phyloP scores from a whole-genome alignment of 1,140 invertebrate genomes.

The Aethina tumida region DNA sequence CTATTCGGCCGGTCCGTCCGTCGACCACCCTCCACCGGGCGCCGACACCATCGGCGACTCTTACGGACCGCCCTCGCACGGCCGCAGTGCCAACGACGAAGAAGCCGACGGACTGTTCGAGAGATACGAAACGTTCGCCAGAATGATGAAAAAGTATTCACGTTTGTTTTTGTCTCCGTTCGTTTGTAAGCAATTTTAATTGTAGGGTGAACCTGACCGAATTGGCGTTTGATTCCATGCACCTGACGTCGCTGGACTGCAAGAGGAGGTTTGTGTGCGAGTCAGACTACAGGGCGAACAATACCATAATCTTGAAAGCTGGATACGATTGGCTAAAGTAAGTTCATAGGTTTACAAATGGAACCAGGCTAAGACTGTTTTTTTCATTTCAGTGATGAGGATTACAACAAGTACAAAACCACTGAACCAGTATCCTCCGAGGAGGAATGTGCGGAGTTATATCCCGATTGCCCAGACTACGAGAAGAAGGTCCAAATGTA shows the following conservation, averaged over 20 bases:
- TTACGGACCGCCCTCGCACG: no score
- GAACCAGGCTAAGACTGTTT: neutral
- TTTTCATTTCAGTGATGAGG: slow-evolving; percentile 24
- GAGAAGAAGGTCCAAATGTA: neutral
- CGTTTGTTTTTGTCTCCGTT: neutral
- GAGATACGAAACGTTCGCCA: no score
- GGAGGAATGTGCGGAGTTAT: slow-evolving; percentile 23
- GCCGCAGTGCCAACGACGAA: slow-evolving; percentile 1
- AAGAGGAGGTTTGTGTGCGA: slow-evolving; percentile 31
- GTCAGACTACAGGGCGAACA: slow-evolving; percentile 21
- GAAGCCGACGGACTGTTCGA: no score
- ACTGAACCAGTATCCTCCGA: slow-evolving; percentile 14
- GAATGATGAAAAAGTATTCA: no score
- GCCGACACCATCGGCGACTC: neutral
- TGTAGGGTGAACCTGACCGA: slow-evolving; percentile 30
- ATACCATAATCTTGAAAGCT: slow-evolving; percentile 17
- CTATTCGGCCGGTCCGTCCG: neutral
- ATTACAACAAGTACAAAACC: slow-evolving; percentile 25
- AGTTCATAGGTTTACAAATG: slow-evolving; percentile 2
- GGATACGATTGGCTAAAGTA: slow-evolving; percentile 26
- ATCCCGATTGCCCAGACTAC: slow-evolving; percentile 18
- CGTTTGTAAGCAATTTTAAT: slow-evolving; percentile 3
- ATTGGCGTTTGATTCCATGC: slow-evolving; percentile 26
- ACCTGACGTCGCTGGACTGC: slow-evolving; percentile 23
- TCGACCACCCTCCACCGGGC: neutral